Evolutionary conservation across 2,797 vertebrate genomes (phyloP), one percentile per base, ranked within the genome.

Genomic region (Intellagama lesueurii): DNA sequence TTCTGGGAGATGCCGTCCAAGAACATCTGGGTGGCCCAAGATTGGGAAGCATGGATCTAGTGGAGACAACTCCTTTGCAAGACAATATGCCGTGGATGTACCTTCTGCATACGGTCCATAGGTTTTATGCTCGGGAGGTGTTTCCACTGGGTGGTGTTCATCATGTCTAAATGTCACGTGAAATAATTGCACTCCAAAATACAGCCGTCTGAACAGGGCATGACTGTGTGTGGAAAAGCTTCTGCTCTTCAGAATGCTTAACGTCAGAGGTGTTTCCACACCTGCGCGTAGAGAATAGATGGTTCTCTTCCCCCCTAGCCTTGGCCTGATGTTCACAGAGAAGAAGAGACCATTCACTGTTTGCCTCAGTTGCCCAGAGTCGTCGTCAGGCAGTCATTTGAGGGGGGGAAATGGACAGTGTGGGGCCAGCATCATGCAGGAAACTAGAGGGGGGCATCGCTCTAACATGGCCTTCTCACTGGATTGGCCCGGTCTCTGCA

Each of bases 401-500:
- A n/a, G 70, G 16, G 19, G 35, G 35, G 19, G 44, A 26, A 44
- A 40, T 40, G 1, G 56, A 3, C 17, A 19, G 3, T 7, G 22
- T 1, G 35, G 19, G 28, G 14, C 30, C 70, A 32, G 9, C 30
- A n/a, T 12, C 9, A 30, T 9, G 2, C 17, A 24, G 40, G 47
- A 32, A 32, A 30, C 7, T 32, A 35, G 56, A 9, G 26, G 7
- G 52, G n/a, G 17, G 5, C 8, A n/a, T 7, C 16, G 14, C 75
- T 30, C 26, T 22, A 32, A 32, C 2, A 14, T 26, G 3, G 22
- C 22, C 44, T 35, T 56, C 68, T 30, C 14, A 6, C 22, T 52
- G 5, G 7, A 11, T 1, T 3, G n/a, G 7, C n/a, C 2, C 1
- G 5, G 30, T 24, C 60, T n/a, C n/a, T n/a, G 35, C 17, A 26